Evolutionary conservation across 2,797 vertebrate genomes (phyloP), one percentile per base, ranked within the genome.

Genomic region (Rachycentron canadum): DNA sequence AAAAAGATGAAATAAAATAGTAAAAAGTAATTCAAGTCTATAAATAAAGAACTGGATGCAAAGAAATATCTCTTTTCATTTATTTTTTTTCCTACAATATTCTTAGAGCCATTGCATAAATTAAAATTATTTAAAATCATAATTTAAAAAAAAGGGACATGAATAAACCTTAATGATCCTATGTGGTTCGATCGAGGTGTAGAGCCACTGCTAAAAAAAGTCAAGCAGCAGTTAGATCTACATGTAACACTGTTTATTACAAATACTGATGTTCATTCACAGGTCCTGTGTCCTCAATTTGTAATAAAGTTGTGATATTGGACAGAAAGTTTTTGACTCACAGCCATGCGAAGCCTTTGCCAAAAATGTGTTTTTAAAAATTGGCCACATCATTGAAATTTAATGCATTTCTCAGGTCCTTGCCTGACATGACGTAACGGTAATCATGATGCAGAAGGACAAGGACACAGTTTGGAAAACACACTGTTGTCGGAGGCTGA

Each of bases 211-310:
- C 57, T 26, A 9, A 52, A 70, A 41, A 3, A n/a, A 55, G 1
- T 0, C 60, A 61, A 25, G 30, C 56, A 74, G 3, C 40, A 68
- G 21, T 64, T 60, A 32, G 14, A 47, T 64, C 7, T 25, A 56
- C 53, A 79, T 57, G 45, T 67, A 65, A 73, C 28, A 65, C 67
- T 61, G 73, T 89, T 90, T 87, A 90, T 89, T 91, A 87, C 71
- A 89, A 89, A 87, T 68, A 85, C 65, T 87, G 85, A 71, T 53
- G 13, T 64, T 76, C 2, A 78, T 73, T 62, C 57, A 69, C 68
- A 86, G 30, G 38, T 66, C 32, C 8, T 26, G 12, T 32, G 26
- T 25, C 16, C 25, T 64, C 21, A 59, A 60, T 73, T 75, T 84
- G 68, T 81, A 76, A 62, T 55, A 67, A 69, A 81, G 36, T 53